Percentiles rank a stretch among this genome's conserved stretches.
These are phyloP conservation scores for Phenacoccus solenopsis DNA, from an alignment of 1,140 invertebrate species.

Conservation along the genomic window DNA sequence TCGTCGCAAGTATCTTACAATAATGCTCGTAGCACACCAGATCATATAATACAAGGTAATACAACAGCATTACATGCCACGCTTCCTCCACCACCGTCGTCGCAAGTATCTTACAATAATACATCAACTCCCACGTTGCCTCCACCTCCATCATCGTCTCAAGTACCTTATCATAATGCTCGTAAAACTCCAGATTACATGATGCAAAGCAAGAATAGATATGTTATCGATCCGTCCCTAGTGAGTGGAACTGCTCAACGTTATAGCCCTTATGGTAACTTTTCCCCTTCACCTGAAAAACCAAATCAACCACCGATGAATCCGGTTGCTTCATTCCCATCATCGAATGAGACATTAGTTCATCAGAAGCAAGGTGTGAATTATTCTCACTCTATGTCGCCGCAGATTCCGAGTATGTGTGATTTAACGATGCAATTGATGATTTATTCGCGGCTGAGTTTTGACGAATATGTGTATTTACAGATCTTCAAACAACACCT, in stretches of 20 bases:
- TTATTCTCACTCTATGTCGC: background rate
- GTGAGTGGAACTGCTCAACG: background rate
- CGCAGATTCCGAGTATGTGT: background rate
- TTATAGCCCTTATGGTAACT: background rate
- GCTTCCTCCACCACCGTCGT: background rate
- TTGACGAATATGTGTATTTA: background rate
- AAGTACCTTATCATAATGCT: background rate
- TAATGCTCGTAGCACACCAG: background rate
- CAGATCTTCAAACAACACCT: background rate
- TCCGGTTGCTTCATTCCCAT: background rate
- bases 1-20: constrained; percentile 6
- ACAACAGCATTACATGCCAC: too few species aligned
- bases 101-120: constrained; percentile 6
- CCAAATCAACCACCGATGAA: background rate
- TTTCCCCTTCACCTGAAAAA: background rate
- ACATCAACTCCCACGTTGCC: background rate
- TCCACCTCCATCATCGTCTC: background rate
- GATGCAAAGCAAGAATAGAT: background rate
- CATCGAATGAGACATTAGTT: background rate
- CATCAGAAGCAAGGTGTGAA: background rate
- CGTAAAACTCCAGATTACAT: background rate
- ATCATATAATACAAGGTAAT: background rate
- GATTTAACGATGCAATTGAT: too few species aligned
- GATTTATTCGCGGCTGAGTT: background rate
- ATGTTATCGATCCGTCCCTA: background rate